These are phyloP conservation scores for Pygocentrus nattereri DNA, from an alignment of 2,797 vertebrate species.

Conservation along the genomic window DNA sequence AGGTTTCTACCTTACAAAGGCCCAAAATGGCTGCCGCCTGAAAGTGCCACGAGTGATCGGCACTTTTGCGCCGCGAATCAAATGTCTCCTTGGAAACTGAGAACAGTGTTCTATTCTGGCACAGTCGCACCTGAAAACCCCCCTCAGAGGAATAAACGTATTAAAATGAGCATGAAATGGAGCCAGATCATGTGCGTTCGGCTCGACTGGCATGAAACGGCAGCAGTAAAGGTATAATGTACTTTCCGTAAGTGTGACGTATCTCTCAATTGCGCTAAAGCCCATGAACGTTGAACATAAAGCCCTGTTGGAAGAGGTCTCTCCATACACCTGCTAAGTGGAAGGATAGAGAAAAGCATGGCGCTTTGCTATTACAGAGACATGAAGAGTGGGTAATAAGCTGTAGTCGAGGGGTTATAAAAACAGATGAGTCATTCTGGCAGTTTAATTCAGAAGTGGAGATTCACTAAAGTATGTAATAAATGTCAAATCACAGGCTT, in stretches of 20 bases:
- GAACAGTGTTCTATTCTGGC: slow-evolving; percentile 8
- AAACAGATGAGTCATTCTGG: slow-evolving; percentile 31
- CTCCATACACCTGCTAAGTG: background rate
- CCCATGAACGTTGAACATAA: slow-evolving; percentile 12
- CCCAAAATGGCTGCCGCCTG: slow-evolving; percentile 19
- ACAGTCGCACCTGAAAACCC: slow-evolving; percentile 18
- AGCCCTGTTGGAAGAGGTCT: background rate
- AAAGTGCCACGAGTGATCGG: slow-evolving; percentile 13
- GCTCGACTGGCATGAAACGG: no score
- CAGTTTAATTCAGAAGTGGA: slow-evolving; percentile 3
- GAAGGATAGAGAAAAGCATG: slow-evolving; percentile 19
- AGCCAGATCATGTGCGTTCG: background rate
- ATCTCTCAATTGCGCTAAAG: slow-evolving; percentile 11
- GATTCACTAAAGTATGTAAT: background rate
- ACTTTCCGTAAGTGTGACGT: background rate
- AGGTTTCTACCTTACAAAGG: slow-evolving; percentile 18
- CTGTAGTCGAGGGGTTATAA: slow-evolving; percentile 23
- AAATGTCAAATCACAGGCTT: background rate
- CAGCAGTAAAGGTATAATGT: background rate
- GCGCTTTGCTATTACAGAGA: background rate
- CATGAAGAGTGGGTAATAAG: slow-evolving; percentile 18
- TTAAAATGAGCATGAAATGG: slow-evolving; percentile 31
- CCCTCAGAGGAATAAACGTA: slow-evolving; percentile 4
- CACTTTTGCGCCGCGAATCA: slow-evolving; percentile 34
- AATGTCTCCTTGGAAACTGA: slow-evolving; percentile 51